Base-by-base conservation (phyloP, 2,888 invertebrate genomes). In the Chymomyza fuscimana region DNA sequence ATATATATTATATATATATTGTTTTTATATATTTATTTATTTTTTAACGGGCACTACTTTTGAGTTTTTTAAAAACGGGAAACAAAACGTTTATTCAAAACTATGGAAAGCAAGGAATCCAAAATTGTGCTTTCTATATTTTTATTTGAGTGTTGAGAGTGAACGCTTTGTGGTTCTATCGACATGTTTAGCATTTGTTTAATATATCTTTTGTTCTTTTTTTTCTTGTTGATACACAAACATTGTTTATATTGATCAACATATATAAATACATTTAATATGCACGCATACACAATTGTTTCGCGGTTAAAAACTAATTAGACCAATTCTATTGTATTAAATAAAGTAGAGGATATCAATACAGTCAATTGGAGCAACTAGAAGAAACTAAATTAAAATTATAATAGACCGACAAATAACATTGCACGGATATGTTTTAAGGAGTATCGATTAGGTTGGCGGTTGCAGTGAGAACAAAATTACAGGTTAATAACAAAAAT, bases 131-230 rank as follows among this genome's bases (percentile, higher is more conserved):
- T 46, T 46, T 46, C 40, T 46, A 46, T 46, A 46, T 15, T 46
- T 46, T 46, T 46, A 46, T 46, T 10, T 46, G 40, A 46, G 32
- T 32, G 5, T 32, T 32, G 62, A 66, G 62, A 60, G 72, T 77
- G 86, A 83, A 83, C 83, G 81, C 83, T 80, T 80, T 70, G 70
- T 81, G 83, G 83, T 83, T 83, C 83, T 83, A 83, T 83, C 83
- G 83, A 83, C 83, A 83, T 86, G 71, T 83, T 83, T 83, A 78
- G 74, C 79, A 69, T 80, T 79, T 67, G 32, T 46, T 64, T 63
- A 58, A 52, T 25, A 54, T 54, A 16, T 2, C 15, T 54, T 63
- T 63, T 15, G n/a, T 29, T 63, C 3, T 64, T 25, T 46, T 46
- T 75, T 69, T 54, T 62, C 54, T 70, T 70, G 63, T 2, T 10